These are phyloP conservation scores for Heliopora coerulea DNA, from an alignment of 92 coral and sea anemone species.

Conservation along the genomic window DNA sequence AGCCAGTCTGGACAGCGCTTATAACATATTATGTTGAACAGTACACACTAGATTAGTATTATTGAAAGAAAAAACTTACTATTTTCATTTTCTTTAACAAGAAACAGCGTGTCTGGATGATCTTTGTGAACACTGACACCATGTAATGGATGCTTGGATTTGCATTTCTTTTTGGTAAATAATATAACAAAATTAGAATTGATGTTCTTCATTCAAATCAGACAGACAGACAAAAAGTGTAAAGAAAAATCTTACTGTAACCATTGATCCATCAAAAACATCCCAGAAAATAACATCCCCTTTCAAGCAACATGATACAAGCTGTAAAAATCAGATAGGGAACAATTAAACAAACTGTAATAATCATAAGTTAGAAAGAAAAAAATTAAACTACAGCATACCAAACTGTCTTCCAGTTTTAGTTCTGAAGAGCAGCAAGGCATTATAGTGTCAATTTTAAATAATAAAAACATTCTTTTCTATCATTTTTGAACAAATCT, in stretches of 20 bases:
- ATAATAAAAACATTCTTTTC: too few species aligned
- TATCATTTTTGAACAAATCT: too few species aligned
- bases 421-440: too few species aligned
- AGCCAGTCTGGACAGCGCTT: too few species aligned
- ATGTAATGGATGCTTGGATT: conserved; percentile 44
- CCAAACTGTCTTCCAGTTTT: too few species aligned
- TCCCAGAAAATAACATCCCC: conserved; percentile 82
- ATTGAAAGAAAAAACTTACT: too few species aligned
- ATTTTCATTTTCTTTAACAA: conserved; percentile 45
- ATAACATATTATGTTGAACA: too few species aligned
- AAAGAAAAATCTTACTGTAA: conserved; percentile 63
- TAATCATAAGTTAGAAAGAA: too few species aligned
- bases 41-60: too few species aligned
- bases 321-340: conserved; percentile 44
- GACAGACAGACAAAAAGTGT: too few species aligned
- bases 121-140: conserved; percentile 65
- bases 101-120: conserved; percentile 68
- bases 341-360: not conserved
- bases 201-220: not conserved
- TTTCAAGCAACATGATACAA: conserved; percentile 66
- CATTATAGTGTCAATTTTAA: too few species aligned
- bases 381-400: too few species aligned
- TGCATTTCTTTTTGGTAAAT: conserved; percentile 57
- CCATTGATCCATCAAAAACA: conserved; percentile 76
- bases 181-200: not conserved